A percentile compares a stretch with the other conserved stretches of the same genome.
phyloP scores from a whole-genome alignment of 2,113 vertebrate genomes.

The Heterotis niloticus region DNA sequence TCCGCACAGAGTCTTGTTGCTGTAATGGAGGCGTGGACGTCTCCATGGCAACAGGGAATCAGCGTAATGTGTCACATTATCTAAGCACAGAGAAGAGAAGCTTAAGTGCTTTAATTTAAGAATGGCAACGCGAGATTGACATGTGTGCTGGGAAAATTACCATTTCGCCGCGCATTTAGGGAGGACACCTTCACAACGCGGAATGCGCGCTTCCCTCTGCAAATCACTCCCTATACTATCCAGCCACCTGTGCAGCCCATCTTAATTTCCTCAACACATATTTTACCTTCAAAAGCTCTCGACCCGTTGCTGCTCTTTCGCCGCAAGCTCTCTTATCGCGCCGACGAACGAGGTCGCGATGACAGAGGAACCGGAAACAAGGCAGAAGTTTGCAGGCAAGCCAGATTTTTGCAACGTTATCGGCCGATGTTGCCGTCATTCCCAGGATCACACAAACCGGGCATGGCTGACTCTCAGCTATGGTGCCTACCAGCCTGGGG shows the following conservation, averaged over 20 bases:
- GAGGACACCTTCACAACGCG: neutral
- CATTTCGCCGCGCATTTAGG: neutral
- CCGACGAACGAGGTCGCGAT: no score
- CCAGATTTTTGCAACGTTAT: no score
- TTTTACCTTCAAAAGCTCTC: slow-evolving; percentile 16
- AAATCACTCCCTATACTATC: neutral
- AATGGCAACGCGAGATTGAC: neutral
- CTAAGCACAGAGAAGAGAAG: neutral
- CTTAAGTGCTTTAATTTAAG: slow-evolving; percentile 14
- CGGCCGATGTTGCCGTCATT: no score
- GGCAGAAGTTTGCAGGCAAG: no score
- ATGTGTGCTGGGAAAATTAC: neutral
- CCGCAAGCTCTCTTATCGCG: neutral
- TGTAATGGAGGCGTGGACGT: slow-evolving; percentile 7
- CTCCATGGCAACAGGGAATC: neutral
- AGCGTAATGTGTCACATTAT: slow-evolving; percentile 10
- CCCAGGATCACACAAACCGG: no score
- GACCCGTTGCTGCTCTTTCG: neutral
- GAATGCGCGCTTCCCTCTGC: neutral
- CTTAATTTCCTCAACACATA: neutral
- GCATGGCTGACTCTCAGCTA: no score
- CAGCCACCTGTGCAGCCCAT: neutral
- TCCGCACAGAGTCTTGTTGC: neutral
- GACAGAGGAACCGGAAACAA: no score
- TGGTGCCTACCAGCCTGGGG: neutral